Evolutionary conservation across 2,888 invertebrate species (phyloP), one percentile per base, ranked within the genome.

Genomic region (Cynaeus angustus): DNA sequence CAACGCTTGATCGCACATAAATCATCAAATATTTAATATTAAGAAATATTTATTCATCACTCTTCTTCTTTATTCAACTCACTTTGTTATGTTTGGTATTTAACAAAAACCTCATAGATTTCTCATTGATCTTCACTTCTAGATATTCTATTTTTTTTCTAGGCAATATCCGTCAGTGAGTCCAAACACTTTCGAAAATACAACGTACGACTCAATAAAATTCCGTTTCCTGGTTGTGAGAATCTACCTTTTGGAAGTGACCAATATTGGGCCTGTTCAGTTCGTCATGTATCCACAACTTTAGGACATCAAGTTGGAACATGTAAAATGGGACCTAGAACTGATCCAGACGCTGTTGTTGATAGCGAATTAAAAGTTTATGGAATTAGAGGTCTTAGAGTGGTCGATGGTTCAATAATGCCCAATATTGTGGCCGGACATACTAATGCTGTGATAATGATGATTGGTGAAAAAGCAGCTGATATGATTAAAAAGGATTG

Each of bases 221-320:
- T 88, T 0, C 89, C 90, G 0, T 90, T 92, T 81, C 91, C 92
- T 0, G 92, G 91, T 41, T 95, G 94, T 79, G 88, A 89, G 75
- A 81, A 88, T 52, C 78, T 88, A 3, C 46, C 75, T 3, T 92
- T 92, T 80, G 88, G 88, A 67, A 89, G 90, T 1, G 91, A 93
- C 74, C 83, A 86, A 8, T 94, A 94, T 81, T 94, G 93, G 93
- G 87, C 88, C 56, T 95, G 94, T 79, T 90, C 91, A 45, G 88
- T 92, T 14, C 88, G 91, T 72, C 89, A 90, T 71, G 88, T 92
- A 12, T 91, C 92, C 4, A 90, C 91, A 62, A 92, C 91, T 50
- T 84, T 94, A 73, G 92, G 92, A 70, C 92, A 92, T 80, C 91
- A 91, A 83, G 85, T 84, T 0, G 87, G 88, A 4, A 88, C 88